Base-by-base conservation (phyloP, 1,140 invertebrate species). In the Eupeodes corollae region DNA sequence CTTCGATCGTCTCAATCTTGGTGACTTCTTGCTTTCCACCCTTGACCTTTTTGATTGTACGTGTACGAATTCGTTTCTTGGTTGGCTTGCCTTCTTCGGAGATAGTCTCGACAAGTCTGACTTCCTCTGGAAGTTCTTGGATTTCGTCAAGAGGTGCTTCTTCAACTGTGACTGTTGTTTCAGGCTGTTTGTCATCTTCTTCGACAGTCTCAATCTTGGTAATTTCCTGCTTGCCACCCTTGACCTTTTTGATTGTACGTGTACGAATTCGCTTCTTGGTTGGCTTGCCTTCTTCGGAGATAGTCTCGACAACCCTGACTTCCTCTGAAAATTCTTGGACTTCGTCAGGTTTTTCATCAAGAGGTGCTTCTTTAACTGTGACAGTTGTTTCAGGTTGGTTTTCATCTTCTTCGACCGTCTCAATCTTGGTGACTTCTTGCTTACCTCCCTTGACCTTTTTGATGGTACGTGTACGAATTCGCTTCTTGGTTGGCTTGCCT, bases 151-250 rank as follows among this genome's bases (percentile, higher is more conserved):
- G 37, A 32, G 39, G 18, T n/a, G 43, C 42, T 31, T 50, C 15
- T n/a, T n/a, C n/a, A n/a, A n/a, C n/a, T n/a, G n/a, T n/a, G n/a
- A n/a, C n/a, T n/a, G n/a, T n/a, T 34, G 46, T 48, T 13, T 44
- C 19, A 42, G 16, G 18, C 44, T 18, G 6, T 51, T 54, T 49
- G 46, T 47, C 50, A n/a, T 34, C 48, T 19, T 51, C 51, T 47
- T 63, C 52, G 13, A 63, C 44, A 5, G 52, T 55, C 1, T 52
- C 49, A 15, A 58, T 56, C 50, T 65, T 56, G 14, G 56, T 57
- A 1, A 57, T 45, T 48, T 63, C 44, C 47, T 62, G 46, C 45
- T 58, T 56, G 5, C 52, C 43, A 10, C 49, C 56, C 5, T 47
- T 58, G 30, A 49, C 19, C 16, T 46, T 32, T 15, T 26, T 37